Conservation (phyloP, 2,113 vertebrate species). For the Tetrao urogallus region DNA sequence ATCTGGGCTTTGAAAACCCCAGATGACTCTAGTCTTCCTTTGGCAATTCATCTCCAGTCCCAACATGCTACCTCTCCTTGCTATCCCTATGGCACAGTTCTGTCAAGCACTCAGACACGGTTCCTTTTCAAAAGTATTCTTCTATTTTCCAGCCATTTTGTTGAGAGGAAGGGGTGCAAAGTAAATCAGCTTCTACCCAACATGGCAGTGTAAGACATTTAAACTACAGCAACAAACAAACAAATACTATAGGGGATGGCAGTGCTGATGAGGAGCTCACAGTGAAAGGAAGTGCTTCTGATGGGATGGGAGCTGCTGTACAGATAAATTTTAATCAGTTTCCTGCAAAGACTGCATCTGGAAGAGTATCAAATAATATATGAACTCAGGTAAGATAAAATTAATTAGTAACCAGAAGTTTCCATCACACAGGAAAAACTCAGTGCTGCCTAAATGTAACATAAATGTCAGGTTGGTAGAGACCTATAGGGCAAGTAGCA, state of each 20-base stretch:
- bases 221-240: background rate
- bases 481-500: background rate
- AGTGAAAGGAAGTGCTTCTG: background rate
- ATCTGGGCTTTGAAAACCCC: background rate
- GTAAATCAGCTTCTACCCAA: background rate
- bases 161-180: background rate
- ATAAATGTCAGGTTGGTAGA: background rate
- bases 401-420: background rate
- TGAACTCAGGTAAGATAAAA: background rate
- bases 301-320: background rate
- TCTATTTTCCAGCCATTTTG: background rate
- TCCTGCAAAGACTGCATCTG: background rate
- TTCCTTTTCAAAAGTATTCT: background rate
- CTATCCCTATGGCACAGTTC: background rate
- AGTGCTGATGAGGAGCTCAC: background rate
- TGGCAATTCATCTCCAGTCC: too few relatives aligned
- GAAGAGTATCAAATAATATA: background rate
- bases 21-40: background rate
- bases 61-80: too few relatives aligned
- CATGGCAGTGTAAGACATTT: background rate
- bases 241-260: accelerated
- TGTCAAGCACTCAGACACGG: background rate
- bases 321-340: background rate
- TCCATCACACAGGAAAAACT: background rate
- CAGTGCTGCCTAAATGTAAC: background rate